A percentile compares a stretch with the other conserved stretches of the same genome.
These are phyloP conservation scores for rat (Rattus norvegicus) DNA, from an alignment of 2,113 vertebrate species.

Conservation along the genomic window DNA sequence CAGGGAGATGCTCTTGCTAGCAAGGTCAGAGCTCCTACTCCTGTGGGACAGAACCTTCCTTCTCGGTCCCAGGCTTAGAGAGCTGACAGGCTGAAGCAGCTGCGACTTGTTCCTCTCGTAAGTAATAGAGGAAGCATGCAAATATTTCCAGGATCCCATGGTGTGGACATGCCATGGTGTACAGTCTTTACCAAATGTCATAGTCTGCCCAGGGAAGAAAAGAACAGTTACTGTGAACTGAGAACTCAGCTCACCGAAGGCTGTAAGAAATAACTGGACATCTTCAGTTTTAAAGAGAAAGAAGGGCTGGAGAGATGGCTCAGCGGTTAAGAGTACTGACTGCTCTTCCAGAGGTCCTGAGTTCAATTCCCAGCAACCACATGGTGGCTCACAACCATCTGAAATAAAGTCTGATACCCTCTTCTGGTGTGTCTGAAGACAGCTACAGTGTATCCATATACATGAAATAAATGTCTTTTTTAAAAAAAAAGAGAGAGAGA, in stretches of 20 bases:
- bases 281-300: constrained; percentile 46
- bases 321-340: too few relatives aligned
- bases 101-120: neutral
- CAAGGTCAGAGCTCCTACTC: neutral
- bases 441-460: too few relatives aligned
- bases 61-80: neutral
- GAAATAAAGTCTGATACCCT: too few relatives aligned
- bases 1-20: neutral
- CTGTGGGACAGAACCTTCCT: neutral
- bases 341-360: too few relatives aligned
- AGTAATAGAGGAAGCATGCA: neutral
- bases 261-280: constrained; percentile 7
- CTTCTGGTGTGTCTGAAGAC: too few relatives aligned
- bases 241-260: neutral
- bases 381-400: too few relatives aligned
- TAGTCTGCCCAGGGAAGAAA: constrained; percentile 49
- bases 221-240: constrained; percentile 31
- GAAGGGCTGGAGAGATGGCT: neutral
- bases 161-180: constrained; percentile 12
- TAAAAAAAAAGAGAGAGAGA: too few relatives aligned
- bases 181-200: constrained; percentile 63
- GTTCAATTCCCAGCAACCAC: too few relatives aligned
- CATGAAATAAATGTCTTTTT: too few relatives aligned
- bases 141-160: constrained; percentile 7
- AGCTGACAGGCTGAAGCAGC: neutral